Evolutionary conservation across 2,888 invertebrate species (phyloP), one percentile per base, ranked within the genome.

Genomic region (Acronicta aceris): DNA sequence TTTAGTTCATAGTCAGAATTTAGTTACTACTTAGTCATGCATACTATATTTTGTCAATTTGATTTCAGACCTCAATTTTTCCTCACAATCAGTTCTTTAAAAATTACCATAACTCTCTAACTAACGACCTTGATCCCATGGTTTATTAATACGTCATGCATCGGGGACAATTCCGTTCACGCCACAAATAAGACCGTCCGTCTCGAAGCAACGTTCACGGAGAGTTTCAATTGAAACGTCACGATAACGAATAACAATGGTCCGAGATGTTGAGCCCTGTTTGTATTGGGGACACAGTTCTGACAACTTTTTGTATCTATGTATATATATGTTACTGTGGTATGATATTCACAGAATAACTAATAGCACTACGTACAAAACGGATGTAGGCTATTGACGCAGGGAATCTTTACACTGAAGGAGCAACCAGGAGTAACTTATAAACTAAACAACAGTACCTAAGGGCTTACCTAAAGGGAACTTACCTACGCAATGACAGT

Each of bases 161-260:
- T 50, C 57, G 33, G 53, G 60, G 65, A 77, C 66, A 74, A 62
- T 75, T 64, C 52, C 58, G 38, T 55, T 8, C n/a, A 45, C 51
- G 41, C 55, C 57, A 38, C 54, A 73, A 73, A 74, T 73, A 69
- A 61, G 61, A 59, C 48, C 74, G 56, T 42, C 54, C 74, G 58
- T 62, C 74, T 53, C 74, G 43, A 68, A 57, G 58, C 73, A 69
- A 78, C 69, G 72, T 65, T 49, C 54, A 65, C 74, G 65, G 73
- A 79, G 82, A 85, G 75, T 85, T 84, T 82, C 80, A 82, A 85
- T 85, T 85, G 84, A 83, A 82, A 81, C 71, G 85, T 83, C 85
- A 81, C 74, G 79, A 82, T 84, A 82, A 84, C 76, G 76, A 78
- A 81, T 82, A 81, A 82, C 81, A 79, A 78, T 75, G 74, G 76